Percentiles rank a stretch among this genome's conserved stretches.
These are phyloP conservation scores for Pharmacophagus antenor DNA, from an alignment of 2,888 invertebrate species.

Conservation along the genomic window DNA sequence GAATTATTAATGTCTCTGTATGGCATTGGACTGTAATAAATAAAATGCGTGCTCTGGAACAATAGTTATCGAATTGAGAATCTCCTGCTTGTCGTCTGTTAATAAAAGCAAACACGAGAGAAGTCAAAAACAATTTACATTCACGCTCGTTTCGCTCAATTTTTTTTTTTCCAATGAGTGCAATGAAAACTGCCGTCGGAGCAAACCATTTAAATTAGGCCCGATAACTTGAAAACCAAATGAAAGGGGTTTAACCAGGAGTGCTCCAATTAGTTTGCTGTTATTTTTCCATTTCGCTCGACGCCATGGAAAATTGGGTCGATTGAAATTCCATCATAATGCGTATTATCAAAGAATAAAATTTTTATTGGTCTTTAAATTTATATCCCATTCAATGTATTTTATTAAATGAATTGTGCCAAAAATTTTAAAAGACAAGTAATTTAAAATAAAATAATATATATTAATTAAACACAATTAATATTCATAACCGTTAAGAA, in stretches of 20 bases:
- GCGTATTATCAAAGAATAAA: slow-evolving; percentile 35
- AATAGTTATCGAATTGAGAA: not conserved
- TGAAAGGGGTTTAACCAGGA: slow-evolving; percentile 75
- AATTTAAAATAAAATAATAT: no score
- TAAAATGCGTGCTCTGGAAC: not conserved
- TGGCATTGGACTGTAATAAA: not conserved
- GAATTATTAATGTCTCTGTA: no score
- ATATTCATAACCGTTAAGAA: no score
- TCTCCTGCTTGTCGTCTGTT: not conserved
- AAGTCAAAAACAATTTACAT: slow-evolving; percentile 38
- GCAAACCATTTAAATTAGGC: slow-evolving; percentile 77
- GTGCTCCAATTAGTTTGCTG: slow-evolving; percentile 78
- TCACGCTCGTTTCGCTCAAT: slow-evolving; percentile 50
- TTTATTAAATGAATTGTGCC: no score
- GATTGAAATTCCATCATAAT: slow-evolving; percentile 49
- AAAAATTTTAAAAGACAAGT: no score
- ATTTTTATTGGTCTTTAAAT: slow-evolving; percentile 23
- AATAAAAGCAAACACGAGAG: not conserved
- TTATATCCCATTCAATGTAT: slow-evolving; percentile 3
- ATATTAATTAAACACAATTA: no score
- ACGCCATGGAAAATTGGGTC: slow-evolving; percentile 62
- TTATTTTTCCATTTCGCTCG: slow-evolving; percentile 75
- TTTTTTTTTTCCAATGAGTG: slow-evolving; percentile 52
- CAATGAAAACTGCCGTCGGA: slow-evolving; percentile 60
- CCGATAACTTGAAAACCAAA: slow-evolving; percentile 74